phyloP scores from a whole-genome alignment of 2,888 invertebrate genomes.

The Microplitis manilae region DNA sequence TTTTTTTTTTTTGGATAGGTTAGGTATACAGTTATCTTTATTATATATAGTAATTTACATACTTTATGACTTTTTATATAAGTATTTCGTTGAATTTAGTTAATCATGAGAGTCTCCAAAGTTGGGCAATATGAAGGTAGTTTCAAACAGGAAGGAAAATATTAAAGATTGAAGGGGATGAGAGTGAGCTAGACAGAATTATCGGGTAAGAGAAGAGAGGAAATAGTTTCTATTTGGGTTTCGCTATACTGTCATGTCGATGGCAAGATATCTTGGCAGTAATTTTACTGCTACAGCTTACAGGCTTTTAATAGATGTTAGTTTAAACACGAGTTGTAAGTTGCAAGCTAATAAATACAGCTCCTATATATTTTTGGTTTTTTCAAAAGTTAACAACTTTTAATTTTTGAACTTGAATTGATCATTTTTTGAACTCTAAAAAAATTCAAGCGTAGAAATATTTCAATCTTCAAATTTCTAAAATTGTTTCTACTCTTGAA shows the following conservation, averaged over 20 bases:
- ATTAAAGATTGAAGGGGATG: background rate
- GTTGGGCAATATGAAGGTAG: slow-evolving; percentile 2
- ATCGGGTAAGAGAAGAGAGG: background rate
- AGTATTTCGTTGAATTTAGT: background rate
- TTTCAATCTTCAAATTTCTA: no score
- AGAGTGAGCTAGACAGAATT: background rate
- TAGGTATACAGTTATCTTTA: background rate
- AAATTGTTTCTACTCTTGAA: no score
- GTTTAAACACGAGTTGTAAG: no score
- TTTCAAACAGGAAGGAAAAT: slow-evolving; percentile 13
- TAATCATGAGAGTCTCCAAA: slow-evolving; percentile 8
- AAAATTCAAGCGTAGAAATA: no score
- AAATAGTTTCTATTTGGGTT: slow-evolving; percentile 10
- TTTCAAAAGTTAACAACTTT: no score
- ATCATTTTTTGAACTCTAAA: no score
- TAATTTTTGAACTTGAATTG: no score
- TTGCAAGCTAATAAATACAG: no score
- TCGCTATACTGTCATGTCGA: background rate
- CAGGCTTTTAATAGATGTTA: background rate
- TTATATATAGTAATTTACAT: background rate
- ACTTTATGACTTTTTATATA: background rate
- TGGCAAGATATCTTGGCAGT: background rate
- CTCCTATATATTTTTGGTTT: no score
- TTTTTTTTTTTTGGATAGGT: background rate
- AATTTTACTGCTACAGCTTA: background rate